Evolutionary conservation across 37 sponge, comb jelly and placozoan genomes (phyloP).

Genomic region (Eunapius fragilis): DNA sequence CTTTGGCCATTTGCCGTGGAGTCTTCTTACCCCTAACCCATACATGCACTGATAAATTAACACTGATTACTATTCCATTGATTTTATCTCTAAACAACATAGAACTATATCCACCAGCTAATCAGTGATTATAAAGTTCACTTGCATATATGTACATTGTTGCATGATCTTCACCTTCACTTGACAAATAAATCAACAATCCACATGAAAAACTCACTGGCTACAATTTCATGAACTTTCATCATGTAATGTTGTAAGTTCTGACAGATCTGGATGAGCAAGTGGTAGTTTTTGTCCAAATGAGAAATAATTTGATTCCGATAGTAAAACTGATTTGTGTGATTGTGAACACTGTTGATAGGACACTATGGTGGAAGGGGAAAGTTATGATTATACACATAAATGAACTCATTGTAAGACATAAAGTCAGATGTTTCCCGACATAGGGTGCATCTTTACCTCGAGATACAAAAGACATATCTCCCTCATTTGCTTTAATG

Average conservation of each 20-base stretch:
- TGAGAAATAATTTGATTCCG: constrained; percentile 85
- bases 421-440: not conserved
- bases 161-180: too few relatives aligned
- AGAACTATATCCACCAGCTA: too few relatives aligned
- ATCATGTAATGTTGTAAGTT: constrained; percentile 78
- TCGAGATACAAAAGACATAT: constrained; percentile 83
- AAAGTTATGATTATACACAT: not conserved
- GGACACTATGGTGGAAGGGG: constrained; percentile 36
- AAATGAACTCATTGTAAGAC: not conserved
- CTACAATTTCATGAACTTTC: constrained; percentile 28
- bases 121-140: too few relatives aligned
- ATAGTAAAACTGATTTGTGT: constrained; percentile 77
- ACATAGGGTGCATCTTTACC: constrained; percentile 31
- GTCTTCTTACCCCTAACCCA: too few relatives aligned
- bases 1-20: too few relatives aligned
- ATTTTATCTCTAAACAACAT: too few relatives aligned
- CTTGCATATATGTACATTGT: too few relatives aligned
- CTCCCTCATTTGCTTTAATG: constrained; percentile 89
- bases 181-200: not conserved
- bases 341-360: constrained; percentile 52
- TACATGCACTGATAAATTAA: too few relatives aligned
- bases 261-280: constrained; percentile 72
- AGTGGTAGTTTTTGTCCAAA: constrained; percentile 80
- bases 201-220: constrained; percentile 35
- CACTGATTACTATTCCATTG: too few relatives aligned